Evolutionary conservation across 2,888 invertebrate species (phyloP).

Genomic region (Luperina testacea): DNA sequence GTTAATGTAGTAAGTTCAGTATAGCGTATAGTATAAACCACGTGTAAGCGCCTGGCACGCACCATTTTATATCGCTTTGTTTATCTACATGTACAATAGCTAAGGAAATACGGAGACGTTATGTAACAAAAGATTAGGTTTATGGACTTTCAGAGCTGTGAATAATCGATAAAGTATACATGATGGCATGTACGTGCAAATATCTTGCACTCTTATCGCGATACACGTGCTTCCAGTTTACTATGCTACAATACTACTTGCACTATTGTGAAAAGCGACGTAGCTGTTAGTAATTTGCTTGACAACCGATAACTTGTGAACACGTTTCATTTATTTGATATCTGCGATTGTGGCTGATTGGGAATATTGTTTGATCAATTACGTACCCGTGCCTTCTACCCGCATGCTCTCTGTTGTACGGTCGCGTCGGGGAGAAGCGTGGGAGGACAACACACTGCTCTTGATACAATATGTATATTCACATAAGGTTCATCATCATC

Average conservation of each 20-base stretch:
- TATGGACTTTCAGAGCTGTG: conserved; percentile 76
- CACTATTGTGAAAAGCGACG: conserved; percentile 65
- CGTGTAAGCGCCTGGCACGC: conserved; percentile 76
- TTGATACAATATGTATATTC: conserved; percentile 18
- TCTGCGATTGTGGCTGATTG: conserved; percentile 45
- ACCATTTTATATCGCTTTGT: conserved; percentile 67
- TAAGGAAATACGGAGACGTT: conserved; percentile 62
- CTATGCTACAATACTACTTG: conserved; percentile 71
- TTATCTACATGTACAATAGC: conserved; percentile 63
- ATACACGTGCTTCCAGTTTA: conserved; percentile 82
- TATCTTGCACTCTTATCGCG: conserved; percentile 77
- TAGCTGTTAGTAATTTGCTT: conserved; percentile 57
- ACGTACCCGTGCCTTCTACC: conserved; percentile 40
- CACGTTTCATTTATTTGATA: conserved; percentile 53
- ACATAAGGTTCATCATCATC: conserved; percentile 6
- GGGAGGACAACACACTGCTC: conserved; percentile 44
- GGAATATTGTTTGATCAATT: conserved; percentile 54
- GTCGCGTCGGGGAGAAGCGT: conserved; percentile 29
- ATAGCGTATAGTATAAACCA: conserved; percentile 73
- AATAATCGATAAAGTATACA: conserved; percentile 76
- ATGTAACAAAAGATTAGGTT: conserved; percentile 78
- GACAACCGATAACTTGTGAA: conserved; percentile 49
- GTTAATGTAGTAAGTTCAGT: conserved; percentile 72
- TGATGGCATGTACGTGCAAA: conserved; percentile 70
- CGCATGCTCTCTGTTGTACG: conserved; percentile 51